phyloP scores from a whole-genome alignment of 2,113 vertebrate species.

The Carassius gibelio region DNA sequence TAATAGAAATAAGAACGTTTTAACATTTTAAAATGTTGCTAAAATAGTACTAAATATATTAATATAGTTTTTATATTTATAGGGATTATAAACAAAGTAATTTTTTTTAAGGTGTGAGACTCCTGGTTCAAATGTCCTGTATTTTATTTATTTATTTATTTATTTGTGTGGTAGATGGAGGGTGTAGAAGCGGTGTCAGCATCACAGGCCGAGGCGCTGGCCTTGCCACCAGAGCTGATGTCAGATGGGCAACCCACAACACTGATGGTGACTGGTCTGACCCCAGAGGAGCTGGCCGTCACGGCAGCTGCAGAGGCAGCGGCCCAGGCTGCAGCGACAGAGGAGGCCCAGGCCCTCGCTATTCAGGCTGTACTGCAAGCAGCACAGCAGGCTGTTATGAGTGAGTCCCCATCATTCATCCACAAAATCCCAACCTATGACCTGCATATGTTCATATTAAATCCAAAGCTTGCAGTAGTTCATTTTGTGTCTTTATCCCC shows the following conservation, averaged over 20 bases:
- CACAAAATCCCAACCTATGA: neutral
- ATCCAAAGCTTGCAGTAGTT: neutral
- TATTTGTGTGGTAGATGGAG: constrained; percentile 18
- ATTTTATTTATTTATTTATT: too few relatives aligned
- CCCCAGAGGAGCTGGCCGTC: constrained; percentile 86
- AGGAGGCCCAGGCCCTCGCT: constrained; percentile 88
- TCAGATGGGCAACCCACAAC: constrained; percentile 83
- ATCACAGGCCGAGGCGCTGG: constrained; percentile 70
- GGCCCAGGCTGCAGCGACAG: constrained; percentile 85
- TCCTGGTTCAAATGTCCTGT: too few relatives aligned
- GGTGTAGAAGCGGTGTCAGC: constrained; percentile 31
- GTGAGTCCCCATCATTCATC: constrained; percentile 69
- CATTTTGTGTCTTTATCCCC: too few relatives aligned
- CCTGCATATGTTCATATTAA: neutral
- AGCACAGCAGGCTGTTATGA: constrained; percentile 88
- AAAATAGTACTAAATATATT: too few relatives aligned
- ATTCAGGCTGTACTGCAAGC: constrained; percentile 90
- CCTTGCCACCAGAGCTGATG: constrained; percentile 87
- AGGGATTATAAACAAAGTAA: too few relatives aligned
- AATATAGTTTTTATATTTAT: too few relatives aligned
- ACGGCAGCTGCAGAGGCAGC: constrained; percentile 87
- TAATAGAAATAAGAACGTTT: too few relatives aligned
- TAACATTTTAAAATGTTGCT: too few relatives aligned
- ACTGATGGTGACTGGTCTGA: constrained; percentile 87
- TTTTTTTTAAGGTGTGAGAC: too few relatives aligned